Percentiles rank a stretch among this genome's conserved stretches.
Evolutionary conservation across 1,140 invertebrate genomes (phyloP).

Genomic region (Ptiloglossa arizonensis): DNA sequence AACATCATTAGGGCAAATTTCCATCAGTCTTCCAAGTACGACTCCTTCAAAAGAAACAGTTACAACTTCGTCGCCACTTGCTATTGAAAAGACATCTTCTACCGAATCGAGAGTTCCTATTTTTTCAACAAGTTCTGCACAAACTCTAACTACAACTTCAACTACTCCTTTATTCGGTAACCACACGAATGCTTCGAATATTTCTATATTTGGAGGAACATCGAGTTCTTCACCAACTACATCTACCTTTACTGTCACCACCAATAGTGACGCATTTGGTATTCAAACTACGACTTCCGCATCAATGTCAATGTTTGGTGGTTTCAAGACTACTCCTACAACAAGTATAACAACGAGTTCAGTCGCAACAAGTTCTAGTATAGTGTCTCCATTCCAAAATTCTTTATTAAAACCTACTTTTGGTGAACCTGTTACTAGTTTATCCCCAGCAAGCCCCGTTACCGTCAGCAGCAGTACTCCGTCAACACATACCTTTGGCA

Average conservation of each 20-base stretch:
- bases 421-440: conserved; percentile 2
- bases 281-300: conserved; percentile 18
- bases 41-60: not conserved
- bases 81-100: conserved; percentile 42
- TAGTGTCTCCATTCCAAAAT: conserved; percentile 45
- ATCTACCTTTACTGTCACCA: conserved; percentile 32
- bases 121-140: conserved; percentile 8
- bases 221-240: conserved; percentile 35
- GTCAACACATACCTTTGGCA: conserved; percentile 43
- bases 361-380: not conserved
- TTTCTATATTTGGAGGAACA: conserved; percentile 29
- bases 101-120: conserved; percentile 15
- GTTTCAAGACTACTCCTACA: conserved; percentile 17
- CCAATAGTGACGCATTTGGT: conserved; percentile 12
- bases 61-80: conserved; percentile 16
- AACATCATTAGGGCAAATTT: conserved; percentile 11
- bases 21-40: conserved; percentile 12
- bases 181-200: conserved; percentile 23
- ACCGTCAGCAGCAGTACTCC: not conserved
- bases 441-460: conserved; percentile 9
- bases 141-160: conserved; percentile 10
- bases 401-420: conserved; percentile 38
- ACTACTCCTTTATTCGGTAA: conserved; percentile 30
- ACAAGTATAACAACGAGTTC: conserved; percentile 2
- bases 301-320: conserved; percentile 40